Base-by-base conservation (phyloP, 1,140 invertebrate species). In the Tetramorium simillimum region DNA sequence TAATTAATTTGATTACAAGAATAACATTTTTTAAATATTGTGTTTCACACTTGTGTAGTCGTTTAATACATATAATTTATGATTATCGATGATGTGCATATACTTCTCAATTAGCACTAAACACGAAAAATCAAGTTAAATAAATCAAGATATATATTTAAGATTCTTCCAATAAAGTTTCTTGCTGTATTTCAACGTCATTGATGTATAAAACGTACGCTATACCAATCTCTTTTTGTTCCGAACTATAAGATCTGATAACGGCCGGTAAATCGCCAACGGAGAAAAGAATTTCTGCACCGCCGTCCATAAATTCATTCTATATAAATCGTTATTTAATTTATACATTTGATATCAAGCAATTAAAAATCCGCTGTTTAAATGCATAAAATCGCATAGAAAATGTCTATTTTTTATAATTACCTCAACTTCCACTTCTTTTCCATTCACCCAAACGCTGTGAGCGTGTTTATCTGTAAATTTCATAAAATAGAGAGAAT, bases 271-370 rank as follows among this genome's bases (percentile, higher is more conserved):
- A 92, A 4, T 95, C 95, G 4, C 92, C 95, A 12, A 97, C 91
- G 37, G 95, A 92, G 94, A 98, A 98, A 87, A 97, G 95, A 5
- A 97, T 98, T 93, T 97, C 97, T 12, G 97, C 97, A 14, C 97
- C 97, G 51, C 97, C 97, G 75, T 98, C 97, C 18, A 97, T 96
- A 93, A 98, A 98, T 92, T 98, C 97, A 53, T 96, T 97, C 97
- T 97, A 80, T 82, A 75, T 70, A 56, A 24, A 43, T 56, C 40
- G 73, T 21, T 33, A 46, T 72, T 80, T 4, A 60, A 9, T 72
- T 70, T 40, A 53, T 12, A 49, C 46, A n/a, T 76, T 70, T n/a
- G 0, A n/a, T 70, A 14, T 37, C 5, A n/a, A 28, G 2, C 33
- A 78, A 72, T 81, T 70, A 69, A 65, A n/a, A 49, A 24, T 72